Conservation (phyloP, 1,140 invertebrate species). For the Gyrodactylus bullatarudis region DNA sequence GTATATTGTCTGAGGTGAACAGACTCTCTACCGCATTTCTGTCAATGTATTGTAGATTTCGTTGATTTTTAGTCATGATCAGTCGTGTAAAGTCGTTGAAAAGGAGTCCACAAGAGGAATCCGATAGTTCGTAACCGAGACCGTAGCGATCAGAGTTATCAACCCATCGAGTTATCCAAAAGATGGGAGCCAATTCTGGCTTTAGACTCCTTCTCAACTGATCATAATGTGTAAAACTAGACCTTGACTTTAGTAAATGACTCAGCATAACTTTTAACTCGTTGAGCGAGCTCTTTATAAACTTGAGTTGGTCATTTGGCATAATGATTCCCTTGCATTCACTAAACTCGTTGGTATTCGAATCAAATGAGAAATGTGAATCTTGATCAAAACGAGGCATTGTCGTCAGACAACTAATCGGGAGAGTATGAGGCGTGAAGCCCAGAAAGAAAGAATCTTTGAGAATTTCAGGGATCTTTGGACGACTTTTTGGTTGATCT, state of each 20-base stretch:
- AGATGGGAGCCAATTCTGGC: slow-evolving; percentile 28
- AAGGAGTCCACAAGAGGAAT: slow-evolving; percentile 68
- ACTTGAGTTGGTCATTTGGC: not conserved
- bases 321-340: not conserved
- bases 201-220: not conserved
- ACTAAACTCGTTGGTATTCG: not conserved
- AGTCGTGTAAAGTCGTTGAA: slow-evolving; percentile 72
- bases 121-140: slow-evolving; percentile 74
- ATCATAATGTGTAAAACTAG: not conserved
- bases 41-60: slow-evolving; percentile 5
- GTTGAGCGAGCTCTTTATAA: not conserved
- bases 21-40: not conserved
- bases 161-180: slow-evolving; percentile 95
- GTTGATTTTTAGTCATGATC: slow-evolving; percentile 19
- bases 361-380: not conserved
- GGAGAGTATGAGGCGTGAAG: not conserved
- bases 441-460: not conserved
- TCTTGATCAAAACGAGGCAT: not conserved
- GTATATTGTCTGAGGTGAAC: not conserved
- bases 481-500: not conserved
- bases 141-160: slow-evolving; percentile 94
- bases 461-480: not conserved
- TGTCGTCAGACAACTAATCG: slow-evolving; percentile 1
- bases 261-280: not conserved
- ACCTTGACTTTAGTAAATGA: not conserved